Evolutionary conservation across 2,113 vertebrate genomes (phyloP), one percentile per base, ranked within the genome.

Genomic region (Mugil cephalus): DNA sequence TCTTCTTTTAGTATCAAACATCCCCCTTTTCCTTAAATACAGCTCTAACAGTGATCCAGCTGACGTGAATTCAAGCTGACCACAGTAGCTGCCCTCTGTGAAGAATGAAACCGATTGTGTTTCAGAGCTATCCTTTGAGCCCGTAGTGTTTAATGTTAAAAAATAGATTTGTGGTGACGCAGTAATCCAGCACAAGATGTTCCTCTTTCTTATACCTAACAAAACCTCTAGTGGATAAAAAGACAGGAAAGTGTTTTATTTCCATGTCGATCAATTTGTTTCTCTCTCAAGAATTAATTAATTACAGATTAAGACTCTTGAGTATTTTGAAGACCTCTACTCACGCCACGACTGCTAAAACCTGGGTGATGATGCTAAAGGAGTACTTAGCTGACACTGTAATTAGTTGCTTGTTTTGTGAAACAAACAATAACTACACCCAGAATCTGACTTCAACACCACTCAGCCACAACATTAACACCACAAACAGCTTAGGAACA

Each of bases 1-100:
- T n/a, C n/a, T n/a, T n/a, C 40, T 74, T 67, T 38, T 17, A 3
- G 46, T 10, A 59, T 60, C 10, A 45, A 15, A 36, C 35, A 9
- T n/a, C 21, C 46, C 67, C 45, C 21, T 24, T 12, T 62, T 19
- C 80, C 80, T 71, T 60, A 14, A 68, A 54, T 50, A 77, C 10
- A 43, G 61, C 65, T n/a, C 11, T 48, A 50, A 40, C 52, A 42
- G n/a, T 51, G 34, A 68, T 45, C 53, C 35, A 71, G 52, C 40
- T 55, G 74, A 82, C 7, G 24, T 35, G 61, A 69, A 69, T 55
- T 78, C 58, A 68, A 55, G 18, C 61, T 67, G 55, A 71, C 66
- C 78, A 56, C 64, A 36, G 64, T 34, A 1, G 36, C 67, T 48
- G 46, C 43, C 65, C 42, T 66, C 38, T 40, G 46, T 36, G 59